phyloP scores from a whole-genome alignment of 2,888 invertebrate genomes.

The Microctonus hyperodae region DNA sequence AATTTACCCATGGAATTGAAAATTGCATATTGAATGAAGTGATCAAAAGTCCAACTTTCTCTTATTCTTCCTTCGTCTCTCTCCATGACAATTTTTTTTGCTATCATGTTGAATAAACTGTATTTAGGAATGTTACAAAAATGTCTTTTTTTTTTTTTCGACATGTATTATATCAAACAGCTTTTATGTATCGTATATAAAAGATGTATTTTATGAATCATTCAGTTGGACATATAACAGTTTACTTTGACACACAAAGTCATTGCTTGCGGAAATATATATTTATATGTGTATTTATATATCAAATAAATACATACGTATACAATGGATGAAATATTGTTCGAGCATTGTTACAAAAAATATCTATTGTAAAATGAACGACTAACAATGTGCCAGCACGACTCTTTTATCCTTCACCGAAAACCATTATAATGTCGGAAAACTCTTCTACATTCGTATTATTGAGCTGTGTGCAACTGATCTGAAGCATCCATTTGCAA shows the following conservation, averaged over 20 bases:
- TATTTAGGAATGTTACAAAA: background rate
- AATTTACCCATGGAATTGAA: slow-evolving; percentile 13
- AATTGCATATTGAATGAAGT: slow-evolving; percentile 18
- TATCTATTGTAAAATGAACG: slow-evolving; percentile 13
- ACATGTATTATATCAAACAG: background rate
- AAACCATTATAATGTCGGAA: slow-evolving; percentile 11
- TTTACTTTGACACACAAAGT: background rate
- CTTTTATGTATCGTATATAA: background rate
- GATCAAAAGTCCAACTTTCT: slow-evolving; percentile 10
- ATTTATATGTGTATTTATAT: background rate
- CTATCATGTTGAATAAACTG: slow-evolving; percentile 4
- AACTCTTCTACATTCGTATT: too few relatives aligned
- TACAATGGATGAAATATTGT: background rate
- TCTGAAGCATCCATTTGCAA: slow-evolving; percentile 48
- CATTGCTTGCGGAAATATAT: background rate
- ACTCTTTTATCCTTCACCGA: slow-evolving; percentile 22
- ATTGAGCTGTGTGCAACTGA: slow-evolving; percentile 10
- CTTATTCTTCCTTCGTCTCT: too few relatives aligned
- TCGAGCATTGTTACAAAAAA: slow-evolving; percentile 15
- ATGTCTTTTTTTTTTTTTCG: background rate
- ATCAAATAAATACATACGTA: background rate
- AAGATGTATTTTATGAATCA: background rate
- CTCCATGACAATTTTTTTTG: background rate
- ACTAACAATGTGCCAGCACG: slow-evolving; percentile 5
- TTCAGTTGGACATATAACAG: background rate